Base-by-base conservation (phyloP, 2,888 invertebrate species). In the Caenorhabditis sp. region DNA sequence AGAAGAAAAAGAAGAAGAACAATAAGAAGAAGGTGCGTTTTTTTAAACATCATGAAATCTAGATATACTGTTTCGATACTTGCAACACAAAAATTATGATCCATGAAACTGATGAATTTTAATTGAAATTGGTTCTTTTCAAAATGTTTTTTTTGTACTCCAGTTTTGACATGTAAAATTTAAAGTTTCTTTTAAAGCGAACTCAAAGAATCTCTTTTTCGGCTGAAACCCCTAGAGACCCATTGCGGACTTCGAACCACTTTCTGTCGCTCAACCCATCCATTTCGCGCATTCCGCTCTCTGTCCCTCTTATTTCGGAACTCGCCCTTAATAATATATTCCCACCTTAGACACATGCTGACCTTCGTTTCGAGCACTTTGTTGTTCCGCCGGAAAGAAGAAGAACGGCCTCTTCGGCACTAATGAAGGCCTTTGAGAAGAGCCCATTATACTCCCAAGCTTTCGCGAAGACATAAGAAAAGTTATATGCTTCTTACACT, bases 1-100 rank as follows among this genome's bases (percentile, higher is more conserved):
- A 90, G 81, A 89, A 89, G 73, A 85, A 84, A 72, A 88, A 87
- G 82, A 88, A 86, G 75, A 90, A 88, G 80, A 87, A 82, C 74
- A 88, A 87, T 58, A 90, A 90, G 80, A 89, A 88, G 80, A 83
- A 83, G 79, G 82, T 77, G 38, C n/a, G 81, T 59, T 51, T 49
- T 68, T 72, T 47, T 26, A 19, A 26, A 31, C 16, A 26, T 24
- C 14, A 28, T 31, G 7, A 58, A 58, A 58, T 58, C n/a, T 58
- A n/a, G n/a, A n/a, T 41, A 41, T 41, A 41, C 38, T 41, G 38
- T n/a, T n/a, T n/a, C n/a, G n/a, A n/a, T n/a, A n/a, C n/a, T n/a
- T n/a, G n/a, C n/a, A n/a, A n/a, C n/a, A n/a, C n/a, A n/a, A n/a
- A n/a, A n/a, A n/a, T n/a, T n/a, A n/a, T n/a, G n/a, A n/a, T n/a